Conservation (phyloP, 2,113 vertebrate genomes). For the Hymenochirus boettgeri region DNA sequence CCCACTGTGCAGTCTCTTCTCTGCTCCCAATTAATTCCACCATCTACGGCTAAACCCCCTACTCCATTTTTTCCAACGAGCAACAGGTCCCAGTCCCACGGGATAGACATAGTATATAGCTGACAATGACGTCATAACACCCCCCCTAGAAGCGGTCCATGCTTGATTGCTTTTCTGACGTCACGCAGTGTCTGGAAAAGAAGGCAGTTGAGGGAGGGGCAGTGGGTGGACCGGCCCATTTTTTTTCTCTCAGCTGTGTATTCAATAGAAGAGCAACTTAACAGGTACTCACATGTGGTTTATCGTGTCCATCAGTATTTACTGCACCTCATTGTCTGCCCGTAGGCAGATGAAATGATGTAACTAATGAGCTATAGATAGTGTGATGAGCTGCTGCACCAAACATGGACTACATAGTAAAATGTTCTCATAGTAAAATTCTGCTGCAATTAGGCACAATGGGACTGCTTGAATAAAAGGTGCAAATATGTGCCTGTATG, state of each 20-base stretch:
- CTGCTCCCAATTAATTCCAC: conserved; percentile 13
- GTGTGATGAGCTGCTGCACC: too few species aligned
- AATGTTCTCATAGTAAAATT: too few species aligned
- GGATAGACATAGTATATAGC: neutral
- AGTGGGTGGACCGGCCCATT: neutral
- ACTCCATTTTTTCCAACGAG: neutral
- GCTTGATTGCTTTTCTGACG: neutral
- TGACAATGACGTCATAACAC: conserved; percentile 17
- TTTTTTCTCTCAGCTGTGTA: neutral
- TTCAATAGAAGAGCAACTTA: neutral
- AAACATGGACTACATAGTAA: too few species aligned
- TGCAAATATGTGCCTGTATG: too few species aligned
- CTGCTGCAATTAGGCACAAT: too few species aligned
- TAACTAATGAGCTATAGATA: too few species aligned
- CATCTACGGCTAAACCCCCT: neutral
- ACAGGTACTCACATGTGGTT: too few species aligned
- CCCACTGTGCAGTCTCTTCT: conserved; percentile 14
- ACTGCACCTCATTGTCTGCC: too few species aligned
- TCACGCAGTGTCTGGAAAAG: neutral
- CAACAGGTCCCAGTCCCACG: conserved; percentile 30
- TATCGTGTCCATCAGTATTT: too few species aligned
- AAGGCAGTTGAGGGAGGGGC: neutral
- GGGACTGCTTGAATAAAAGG: too few species aligned
- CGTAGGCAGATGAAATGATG: too few species aligned
- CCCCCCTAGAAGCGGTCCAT: neutral